Evolutionary conservation across 2,113 vertebrate genomes (phyloP), one percentile per base, ranked within the genome.

Genomic region (Nanger granti): DNA sequence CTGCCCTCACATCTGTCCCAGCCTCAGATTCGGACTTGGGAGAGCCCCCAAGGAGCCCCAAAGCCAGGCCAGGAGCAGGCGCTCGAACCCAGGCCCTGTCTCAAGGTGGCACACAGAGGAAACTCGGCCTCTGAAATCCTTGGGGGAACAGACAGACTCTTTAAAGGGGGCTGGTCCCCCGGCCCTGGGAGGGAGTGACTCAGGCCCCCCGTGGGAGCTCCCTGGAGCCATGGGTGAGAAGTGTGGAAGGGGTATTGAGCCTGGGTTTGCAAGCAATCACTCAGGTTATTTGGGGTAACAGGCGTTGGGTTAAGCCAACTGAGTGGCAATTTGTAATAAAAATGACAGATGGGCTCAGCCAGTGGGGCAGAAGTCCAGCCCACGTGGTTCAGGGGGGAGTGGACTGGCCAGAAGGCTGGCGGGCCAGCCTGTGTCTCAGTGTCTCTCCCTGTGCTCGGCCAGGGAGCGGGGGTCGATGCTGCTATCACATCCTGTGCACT

Each of bases 371-470:
- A 11, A 6, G 1, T 49, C 87, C 47, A 60, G 20, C 17, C 17
- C 28, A 7, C 10, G 0, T 0, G 14, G n/a, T 69, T 52, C 37
- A 26, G 20, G 60, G 93, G 44, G 26, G 85, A 2, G 3, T 0
- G 4, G 34, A 41, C 4, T 0, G 1, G 37, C 47, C 14, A 7
- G 69, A 44, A 1, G 0, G 0, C 73, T 28, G 22, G 57, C 31
- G n/a, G 20, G 9, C 29, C 69, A 5, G 47, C 26, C 44, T 17
- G 4, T 0, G 8, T n/a, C 88, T 11, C 29, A 9, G 55, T 1
- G 0, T 62, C 12, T n/a, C n/a, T 8, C 60, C 0, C 2, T 5
- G 5, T 6, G 4, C 52, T n/a, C 7, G 2, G 14, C 10, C 34
- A 22, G 7, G 4, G 24, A 41, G 13, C 57, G 2, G 47, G 15